Evolutionary conservation across 1,140 invertebrate genomes (phyloP).

Genomic region (Pachyrhynchus sulphureomaculatus): DNA sequence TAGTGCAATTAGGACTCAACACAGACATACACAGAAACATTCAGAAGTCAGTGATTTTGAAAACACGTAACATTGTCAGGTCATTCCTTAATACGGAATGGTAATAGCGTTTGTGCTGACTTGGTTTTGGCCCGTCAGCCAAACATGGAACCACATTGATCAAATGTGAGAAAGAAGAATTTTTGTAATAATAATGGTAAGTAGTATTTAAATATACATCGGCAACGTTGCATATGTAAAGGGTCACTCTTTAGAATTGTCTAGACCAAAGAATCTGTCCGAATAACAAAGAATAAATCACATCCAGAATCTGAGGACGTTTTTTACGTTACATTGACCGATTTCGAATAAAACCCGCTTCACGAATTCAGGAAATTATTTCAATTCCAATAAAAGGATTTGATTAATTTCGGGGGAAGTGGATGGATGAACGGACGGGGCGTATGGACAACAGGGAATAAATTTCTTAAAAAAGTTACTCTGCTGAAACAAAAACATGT

Average conservation of each 20-base stretch:
- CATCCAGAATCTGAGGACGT: conserved; percentile 23
- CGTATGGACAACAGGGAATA: not conserved
- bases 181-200: no score
- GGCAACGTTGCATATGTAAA: conserved; percentile 10
- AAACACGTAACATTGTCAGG: no score
- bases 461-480: conserved; percentile 15
- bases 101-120: no score
- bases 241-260: conserved; percentile 30
- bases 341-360: conserved; percentile 26
- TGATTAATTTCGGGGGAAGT: conserved; percentile 23
- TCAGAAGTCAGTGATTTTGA: no score
- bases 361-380: conserved; percentile 34
- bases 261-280: conserved; percentile 30
- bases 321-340: conserved; percentile 42
- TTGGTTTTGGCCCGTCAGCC: no score
- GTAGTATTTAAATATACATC: no score
- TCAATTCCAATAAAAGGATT: conserved; percentile 39
- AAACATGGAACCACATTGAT: no score
- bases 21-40: no score
- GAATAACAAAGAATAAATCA: conserved; percentile 35
- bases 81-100: no score
- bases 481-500: no score
- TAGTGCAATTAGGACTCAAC: no score
- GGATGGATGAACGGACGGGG: not conserved
- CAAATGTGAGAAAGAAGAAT: no score